A percentile compares a stretch with the other conserved stretches of the same genome.
Conservation (phyloP, 2,113 vertebrate genomes). For the Tragelaphus buxtoni region DNA sequence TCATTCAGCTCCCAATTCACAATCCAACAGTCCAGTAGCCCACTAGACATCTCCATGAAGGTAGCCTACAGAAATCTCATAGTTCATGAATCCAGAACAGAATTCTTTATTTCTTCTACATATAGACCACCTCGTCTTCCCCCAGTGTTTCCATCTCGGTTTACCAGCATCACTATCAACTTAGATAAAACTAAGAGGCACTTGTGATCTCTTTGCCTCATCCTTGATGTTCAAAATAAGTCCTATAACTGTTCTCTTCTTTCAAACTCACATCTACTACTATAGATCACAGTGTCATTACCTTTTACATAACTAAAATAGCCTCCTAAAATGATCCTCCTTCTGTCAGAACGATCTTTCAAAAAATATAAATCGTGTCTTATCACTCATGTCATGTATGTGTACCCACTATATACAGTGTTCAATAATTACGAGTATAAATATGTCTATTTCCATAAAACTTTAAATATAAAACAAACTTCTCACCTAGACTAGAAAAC, state of each 20-base stretch:
- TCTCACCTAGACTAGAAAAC: not conserved
- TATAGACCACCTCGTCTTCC: not conserved
- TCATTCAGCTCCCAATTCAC: not conserved
- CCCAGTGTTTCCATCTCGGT: not conserved
- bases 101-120: not conserved
- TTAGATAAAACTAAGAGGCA: not conserved
- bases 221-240: not conserved
- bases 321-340: not conserved
- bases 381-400: not conserved
- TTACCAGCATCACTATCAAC: not conserved
- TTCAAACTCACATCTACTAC: not conserved
- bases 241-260: not conserved
- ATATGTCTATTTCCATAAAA: not conserved
- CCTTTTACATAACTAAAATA: not conserved
- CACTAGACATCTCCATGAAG: not conserved
- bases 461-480: not conserved
- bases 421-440: not conserved
- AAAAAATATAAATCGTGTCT: not conserved
- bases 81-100: not conserved
- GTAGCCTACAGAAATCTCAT: not conserved
- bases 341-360: not conserved
- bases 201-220: not conserved
- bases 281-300: not conserved
- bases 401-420: not conserved
- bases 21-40: not conserved